These are phyloP conservation scores for Scaptodrosophila latifasciaeformis DNA, from an alignment of 2,888 invertebrate species.

Conservation along the genomic window DNA sequence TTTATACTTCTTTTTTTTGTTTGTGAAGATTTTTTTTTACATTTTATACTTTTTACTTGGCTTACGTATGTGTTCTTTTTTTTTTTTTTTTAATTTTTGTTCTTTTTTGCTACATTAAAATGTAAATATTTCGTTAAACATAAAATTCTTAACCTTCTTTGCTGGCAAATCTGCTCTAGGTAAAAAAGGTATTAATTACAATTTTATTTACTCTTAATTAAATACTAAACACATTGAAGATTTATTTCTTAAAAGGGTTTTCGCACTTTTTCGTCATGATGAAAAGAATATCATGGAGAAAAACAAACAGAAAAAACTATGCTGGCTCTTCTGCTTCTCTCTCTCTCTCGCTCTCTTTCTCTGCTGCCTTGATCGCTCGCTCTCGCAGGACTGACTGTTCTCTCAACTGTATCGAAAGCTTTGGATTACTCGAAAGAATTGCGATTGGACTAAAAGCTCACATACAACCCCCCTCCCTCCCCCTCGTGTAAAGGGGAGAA, in stretches of 20 bases:
- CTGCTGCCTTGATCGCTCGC: no score
- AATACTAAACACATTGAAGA: constrained; percentile 2
- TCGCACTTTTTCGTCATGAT: background rate
- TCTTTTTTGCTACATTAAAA: constrained; percentile 54
- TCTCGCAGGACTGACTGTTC: no score
- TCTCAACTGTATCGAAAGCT: no score
- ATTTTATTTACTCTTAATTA: background rate
- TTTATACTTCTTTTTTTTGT: background rate
- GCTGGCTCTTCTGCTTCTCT: background rate
- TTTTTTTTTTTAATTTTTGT: constrained; percentile 41
- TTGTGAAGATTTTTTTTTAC: background rate
- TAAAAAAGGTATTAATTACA: constrained; percentile 42
- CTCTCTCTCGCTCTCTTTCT: no score
- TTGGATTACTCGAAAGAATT: no score
- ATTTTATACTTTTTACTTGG: background rate
- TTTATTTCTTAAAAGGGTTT: background rate
- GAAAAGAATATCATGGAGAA: background rate
- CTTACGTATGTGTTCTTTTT: constrained; percentile 27
- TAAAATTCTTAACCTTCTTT: constrained; percentile 50
- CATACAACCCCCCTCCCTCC: no score
- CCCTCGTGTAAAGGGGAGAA: no score
- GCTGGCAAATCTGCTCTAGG: constrained; percentile 40
- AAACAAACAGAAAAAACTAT: background rate
- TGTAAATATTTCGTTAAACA: constrained; percentile 53
- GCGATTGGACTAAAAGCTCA: no score